Conservation (phyloP, 2,797 vertebrate genomes). For the Echeneis naucrates region DNA sequence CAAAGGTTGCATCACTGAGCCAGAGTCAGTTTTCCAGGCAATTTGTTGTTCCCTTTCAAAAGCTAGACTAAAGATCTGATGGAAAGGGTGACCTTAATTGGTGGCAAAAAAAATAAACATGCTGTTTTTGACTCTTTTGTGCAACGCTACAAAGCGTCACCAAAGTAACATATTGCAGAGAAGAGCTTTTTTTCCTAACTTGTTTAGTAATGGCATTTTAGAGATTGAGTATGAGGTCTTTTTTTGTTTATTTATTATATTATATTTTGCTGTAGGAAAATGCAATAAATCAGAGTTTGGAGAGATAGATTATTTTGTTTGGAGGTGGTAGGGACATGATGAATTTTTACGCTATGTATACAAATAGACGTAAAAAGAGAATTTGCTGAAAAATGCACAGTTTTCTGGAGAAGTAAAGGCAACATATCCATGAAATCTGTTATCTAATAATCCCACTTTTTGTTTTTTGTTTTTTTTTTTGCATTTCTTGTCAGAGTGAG, state of each 20-base stretch:
- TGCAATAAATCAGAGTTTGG: background rate
- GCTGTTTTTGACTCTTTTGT: background rate
- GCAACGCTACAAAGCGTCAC: background rate
- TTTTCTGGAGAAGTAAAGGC: slow-evolving; percentile 1
- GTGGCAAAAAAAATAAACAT: background rate
- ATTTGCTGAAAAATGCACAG: background rate
- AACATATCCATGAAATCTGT: background rate
- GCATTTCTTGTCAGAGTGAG: slow-evolving; percentile 91
- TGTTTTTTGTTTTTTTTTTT: background rate
- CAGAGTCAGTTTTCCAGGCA: background rate
- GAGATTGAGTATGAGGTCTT: background rate
- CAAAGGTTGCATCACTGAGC: background rate
- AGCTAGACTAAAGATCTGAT: background rate
- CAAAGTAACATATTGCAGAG: background rate
- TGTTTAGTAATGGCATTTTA: background rate
- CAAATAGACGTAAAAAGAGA: background rate
- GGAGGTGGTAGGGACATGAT: background rate
- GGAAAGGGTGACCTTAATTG: slow-evolving; percentile 2
- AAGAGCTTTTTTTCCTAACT: too few relatives aligned
- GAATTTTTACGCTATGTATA: background rate
- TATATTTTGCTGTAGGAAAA: background rate
- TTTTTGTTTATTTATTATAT: slow-evolving; percentile 4
- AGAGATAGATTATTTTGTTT: background rate
- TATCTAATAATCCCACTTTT: background rate
- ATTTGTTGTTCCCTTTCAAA: background rate